Conservation (phyloP, 2,113 vertebrate species). For the Salvelinus alpinus region DNA sequence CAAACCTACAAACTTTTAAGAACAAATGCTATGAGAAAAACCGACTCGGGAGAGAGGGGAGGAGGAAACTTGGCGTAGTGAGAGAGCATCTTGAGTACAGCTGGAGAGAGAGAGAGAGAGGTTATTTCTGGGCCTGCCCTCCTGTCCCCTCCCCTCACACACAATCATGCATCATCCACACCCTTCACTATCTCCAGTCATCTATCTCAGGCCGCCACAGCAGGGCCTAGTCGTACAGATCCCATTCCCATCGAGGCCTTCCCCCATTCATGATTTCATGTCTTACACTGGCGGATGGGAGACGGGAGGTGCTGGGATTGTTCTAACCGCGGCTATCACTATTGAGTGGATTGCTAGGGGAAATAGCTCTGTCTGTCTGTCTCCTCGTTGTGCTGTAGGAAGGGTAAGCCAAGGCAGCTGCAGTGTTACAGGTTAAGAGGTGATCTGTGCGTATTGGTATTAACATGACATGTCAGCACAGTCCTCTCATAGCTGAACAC, state of each 20-base stretch:
- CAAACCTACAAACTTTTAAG: neutral
- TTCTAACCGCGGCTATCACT: constrained; percentile 29
- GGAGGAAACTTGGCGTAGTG: neutral
- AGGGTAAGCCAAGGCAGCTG: constrained; percentile 34
- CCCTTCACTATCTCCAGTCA: constrained; percentile 60
- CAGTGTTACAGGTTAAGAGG: constrained; percentile 19
- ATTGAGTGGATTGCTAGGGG: constrained; percentile 34
- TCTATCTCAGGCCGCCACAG: constrained; percentile 52
- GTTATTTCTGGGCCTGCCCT: constrained; percentile 67
- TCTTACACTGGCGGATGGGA: constrained; percentile 33
- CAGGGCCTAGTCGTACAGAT: constrained; percentile 32
- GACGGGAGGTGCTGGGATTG: constrained; percentile 38
- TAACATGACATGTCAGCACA: constrained; percentile 37
- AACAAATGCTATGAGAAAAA: neutral
- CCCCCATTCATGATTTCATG: constrained; percentile 37
- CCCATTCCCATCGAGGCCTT: constrained; percentile 45
- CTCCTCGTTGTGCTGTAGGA: constrained; percentile 32
- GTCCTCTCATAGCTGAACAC: constrained; percentile 17
- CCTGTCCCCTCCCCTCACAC: constrained; percentile 50
- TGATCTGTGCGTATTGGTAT: constrained; percentile 34
- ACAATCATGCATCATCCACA: constrained; percentile 69
- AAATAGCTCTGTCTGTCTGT: constrained; percentile 61
- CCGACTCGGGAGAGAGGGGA: neutral
- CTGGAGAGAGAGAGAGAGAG: constrained; percentile 63
- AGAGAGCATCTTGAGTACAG: constrained; percentile 59